Evolutionary conservation across 2,113 vertebrate species (phyloP), one percentile per base, ranked within the genome.

Genomic region (Ceratotherium simum): DNA sequence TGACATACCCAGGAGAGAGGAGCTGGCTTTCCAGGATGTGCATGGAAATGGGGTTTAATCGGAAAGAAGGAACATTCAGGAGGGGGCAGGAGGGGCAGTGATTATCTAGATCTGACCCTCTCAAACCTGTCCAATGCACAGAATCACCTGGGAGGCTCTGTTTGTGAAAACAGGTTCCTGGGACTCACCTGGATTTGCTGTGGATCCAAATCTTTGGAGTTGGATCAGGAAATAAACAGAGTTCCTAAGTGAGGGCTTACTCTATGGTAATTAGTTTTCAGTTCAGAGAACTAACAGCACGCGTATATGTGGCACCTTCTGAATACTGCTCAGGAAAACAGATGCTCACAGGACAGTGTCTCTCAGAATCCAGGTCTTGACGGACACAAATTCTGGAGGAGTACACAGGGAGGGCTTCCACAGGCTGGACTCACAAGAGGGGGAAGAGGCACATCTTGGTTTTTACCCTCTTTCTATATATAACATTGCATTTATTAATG

Each of bases 1-100:
- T 7, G 54, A 86, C 76, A 81, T 39, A 84, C 79, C 90, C 93
- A 29, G 69, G 91, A 86, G 84, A 85, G 64, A 93, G 62, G 36
- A 51, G 79, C 81, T 27, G 65, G 76, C 85, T 91, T 86, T 73
- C 82, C 85, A 94, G 64, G 80, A 90, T 12, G 21, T 60, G 36
- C 36, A 58, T 29, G 75, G 65, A 65, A 62, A 60, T 5, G 6
- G 31, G 48, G 72, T 25, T n/a, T 51, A 9, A 42, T 73, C 0
- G 10, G 46, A 70, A 60, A 65, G 58, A n/a, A 0, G 27, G 72
- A 82, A 48, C 20, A 0, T 25, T 58, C 51, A 5, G 18, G 16
- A 25, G 3, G 29, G 14, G 42, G 46, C 36, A 0, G 9, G 3
- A 2, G 42, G 10, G 6, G 17, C n/a, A 8, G 3, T 8, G n/a